phyloP scores from a whole-genome alignment of 2,888 invertebrate species.

The Euzophera pinguis region DNA sequence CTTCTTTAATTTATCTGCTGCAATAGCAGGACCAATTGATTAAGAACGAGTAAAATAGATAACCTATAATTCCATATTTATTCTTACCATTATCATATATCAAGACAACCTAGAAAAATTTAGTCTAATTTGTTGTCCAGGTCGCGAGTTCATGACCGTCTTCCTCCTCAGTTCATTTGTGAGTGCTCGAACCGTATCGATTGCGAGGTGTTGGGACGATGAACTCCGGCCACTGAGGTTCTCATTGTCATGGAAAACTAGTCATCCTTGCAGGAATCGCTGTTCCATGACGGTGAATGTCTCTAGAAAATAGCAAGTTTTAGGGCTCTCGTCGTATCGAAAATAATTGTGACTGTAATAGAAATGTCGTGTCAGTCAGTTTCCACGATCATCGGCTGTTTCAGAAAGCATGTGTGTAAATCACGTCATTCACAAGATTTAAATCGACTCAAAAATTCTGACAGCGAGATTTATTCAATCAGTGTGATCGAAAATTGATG shows the following conservation, averaged over 20 bases:
- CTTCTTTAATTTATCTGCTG: too few relatives aligned
- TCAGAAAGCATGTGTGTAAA: too few relatives aligned
- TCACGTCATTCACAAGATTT: too few relatives aligned
- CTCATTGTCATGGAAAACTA: constrained; percentile 18
- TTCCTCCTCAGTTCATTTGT: constrained; percentile 27
- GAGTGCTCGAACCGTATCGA: constrained; percentile 55
- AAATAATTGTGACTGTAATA: neutral
- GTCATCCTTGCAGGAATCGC: constrained; percentile 11
- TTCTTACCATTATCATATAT: neutral
- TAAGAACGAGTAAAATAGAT: neutral
- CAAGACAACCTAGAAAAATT: neutral
- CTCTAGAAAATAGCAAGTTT: neutral
- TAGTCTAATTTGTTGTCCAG: constrained; percentile 23
- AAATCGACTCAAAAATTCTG: too few relatives aligned
- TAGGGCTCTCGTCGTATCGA: neutral
- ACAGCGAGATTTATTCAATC: too few relatives aligned
- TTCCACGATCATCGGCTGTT: too few relatives aligned
- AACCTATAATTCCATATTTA: neutral
- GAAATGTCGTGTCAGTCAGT: too few relatives aligned
- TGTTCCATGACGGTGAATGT: constrained; percentile 9
- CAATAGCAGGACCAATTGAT: neutral
- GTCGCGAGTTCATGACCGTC: constrained; percentile 36
- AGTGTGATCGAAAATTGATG: too few relatives aligned
- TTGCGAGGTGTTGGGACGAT: constrained; percentile 46
- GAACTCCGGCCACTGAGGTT: constrained; percentile 29